These are phyloP conservation scores for Ceratosolen fusciceps DNA, from an alignment of 1,140 invertebrate genomes.

Conservation along the genomic window DNA sequence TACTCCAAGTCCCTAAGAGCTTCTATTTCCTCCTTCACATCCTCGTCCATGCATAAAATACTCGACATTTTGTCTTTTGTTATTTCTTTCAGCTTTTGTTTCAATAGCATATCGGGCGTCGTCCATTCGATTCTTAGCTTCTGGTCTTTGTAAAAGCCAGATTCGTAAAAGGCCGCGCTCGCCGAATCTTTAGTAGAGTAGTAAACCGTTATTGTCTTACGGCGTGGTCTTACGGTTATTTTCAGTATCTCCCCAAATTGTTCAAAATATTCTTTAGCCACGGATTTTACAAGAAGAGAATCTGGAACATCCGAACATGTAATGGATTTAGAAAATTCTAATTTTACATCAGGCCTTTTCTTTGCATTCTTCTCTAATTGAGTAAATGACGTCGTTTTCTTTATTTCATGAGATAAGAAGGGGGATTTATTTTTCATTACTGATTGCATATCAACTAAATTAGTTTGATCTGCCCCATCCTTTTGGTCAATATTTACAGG, in stretches of 20 bases:
- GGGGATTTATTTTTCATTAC: not conserved
- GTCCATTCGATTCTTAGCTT: slow-evolving; percentile 75
- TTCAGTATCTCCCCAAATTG: slow-evolving; percentile 76
- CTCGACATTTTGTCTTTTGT: slow-evolving; percentile 54
- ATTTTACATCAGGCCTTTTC: slow-evolving; percentile 49
- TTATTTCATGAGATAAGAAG: slow-evolving; percentile 52
- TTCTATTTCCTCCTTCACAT: slow-evolving; percentile 71
- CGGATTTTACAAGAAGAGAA: slow-evolving; percentile 72
- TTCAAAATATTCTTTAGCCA: slow-evolving; percentile 77
- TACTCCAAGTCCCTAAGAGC: slow-evolving; percentile 63
- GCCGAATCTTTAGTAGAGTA: slow-evolving; percentile 75
- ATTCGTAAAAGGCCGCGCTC: slow-evolving; percentile 73
- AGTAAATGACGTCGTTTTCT: slow-evolving; percentile 51
- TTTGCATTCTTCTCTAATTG: slow-evolving; percentile 57
- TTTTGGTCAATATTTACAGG: slow-evolving; percentile 38
- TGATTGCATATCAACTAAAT: not conserved
- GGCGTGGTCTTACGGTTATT: slow-evolving; percentile 75
- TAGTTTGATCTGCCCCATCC: not conserved
- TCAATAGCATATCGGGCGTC: slow-evolving; percentile 57
- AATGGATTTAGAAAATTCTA: slow-evolving; percentile 53
- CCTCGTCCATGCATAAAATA: slow-evolving; percentile 58
- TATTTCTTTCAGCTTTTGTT: slow-evolving; percentile 60
- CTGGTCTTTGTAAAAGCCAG: slow-evolving; percentile 74
- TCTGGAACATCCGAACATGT: slow-evolving; percentile 77
- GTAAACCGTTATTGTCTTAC: slow-evolving; percentile 74